phyloP scores from a whole-genome alignment of 2,888 invertebrate species.

The Ophioninae sp. region DNA sequence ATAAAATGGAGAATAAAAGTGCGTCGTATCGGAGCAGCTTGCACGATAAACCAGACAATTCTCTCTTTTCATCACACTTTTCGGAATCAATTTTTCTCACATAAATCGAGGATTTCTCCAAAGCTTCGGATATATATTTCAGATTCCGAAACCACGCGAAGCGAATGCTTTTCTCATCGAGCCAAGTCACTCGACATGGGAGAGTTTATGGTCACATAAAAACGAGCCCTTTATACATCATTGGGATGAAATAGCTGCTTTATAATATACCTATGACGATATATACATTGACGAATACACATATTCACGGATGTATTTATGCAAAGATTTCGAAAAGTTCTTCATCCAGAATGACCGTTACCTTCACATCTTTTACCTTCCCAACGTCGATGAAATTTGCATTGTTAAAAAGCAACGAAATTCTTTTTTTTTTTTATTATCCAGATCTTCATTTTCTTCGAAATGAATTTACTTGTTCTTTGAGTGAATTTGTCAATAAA shows the following conservation, averaged over 20 bases:
- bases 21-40: not conserved
- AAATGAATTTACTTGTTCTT: too few relatives aligned
- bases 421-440: too few relatives aligned
- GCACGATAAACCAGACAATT: slow-evolving; percentile 28
- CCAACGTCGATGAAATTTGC: too few relatives aligned
- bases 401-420: too few relatives aligned
- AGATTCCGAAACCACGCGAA: slow-evolving; percentile 28
- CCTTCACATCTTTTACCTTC: not conserved
- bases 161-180: slow-evolving; percentile 4
- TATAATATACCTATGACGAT: slow-evolving; percentile 22
- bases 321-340: not conserved
- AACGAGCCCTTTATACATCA: slow-evolving; percentile 41
- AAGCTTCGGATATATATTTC: slow-evolving; percentile 5
- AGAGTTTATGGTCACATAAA: slow-evolving; percentile 44
- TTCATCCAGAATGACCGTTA: not conserved
- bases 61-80: slow-evolving; percentile 25
- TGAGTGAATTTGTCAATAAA: too few relatives aligned
- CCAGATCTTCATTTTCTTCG: too few relatives aligned
- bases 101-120: slow-evolving; percentile 35
- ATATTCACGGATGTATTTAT: too few relatives aligned
- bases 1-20: not conserved
- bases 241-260: slow-evolving; percentile 45
- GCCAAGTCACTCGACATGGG: slow-evolving; percentile 3
- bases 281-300: too few relatives aligned
- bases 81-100: slow-evolving; percentile 49